Evolutionary conservation across 2,797 vertebrate genomes (phyloP), one percentile per base, ranked within the genome.

Genomic region (Stomatorhinus walkeri): DNA sequence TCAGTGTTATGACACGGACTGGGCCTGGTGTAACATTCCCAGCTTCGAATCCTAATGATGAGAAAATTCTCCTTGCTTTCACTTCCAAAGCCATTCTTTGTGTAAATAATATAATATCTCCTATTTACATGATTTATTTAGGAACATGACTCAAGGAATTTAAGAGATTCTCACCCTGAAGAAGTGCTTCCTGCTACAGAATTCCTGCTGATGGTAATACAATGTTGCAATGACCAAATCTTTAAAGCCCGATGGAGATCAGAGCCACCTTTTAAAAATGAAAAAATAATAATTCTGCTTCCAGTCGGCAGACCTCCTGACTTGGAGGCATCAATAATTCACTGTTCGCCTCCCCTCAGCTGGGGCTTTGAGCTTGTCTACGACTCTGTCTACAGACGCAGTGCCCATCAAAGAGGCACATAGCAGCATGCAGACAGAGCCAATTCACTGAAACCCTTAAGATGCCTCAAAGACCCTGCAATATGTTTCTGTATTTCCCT

Each of bases 241-340:
- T 76, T 52, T 88, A 22, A 79, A 43, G 87, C 19, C 87, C 1
- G 36, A 52, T 88, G 87, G 87, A 81, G 68, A 68, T 88, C 68
- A 81, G 52, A 49, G 46, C 68, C 28, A 40, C 22, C 5, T 81
- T 87, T 88, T 72, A 43, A 79, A 79, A 79, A 8, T 43, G 32
- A n/a, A 43, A 43, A 79, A 79, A 46, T 79, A 52, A 81, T 52
- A 79, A 88, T 88, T 54, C 28, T 54, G 64, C 61, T 88, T 10
- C 68, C 48, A 54, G 43, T 76, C 49, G 16, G 4, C 68, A 40
- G 68, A 88, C 68, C 68, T 22, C 48, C 51, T 88, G 36, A 81
- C 48, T 81, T 22, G 48, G 48, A n/a, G 52, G 87, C 87, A 88
- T 88, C 72, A 88, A 88, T 88, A 88, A 88, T 88, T 88, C 68